Percentiles rank a stretch among this genome's conserved stretches.
Conservation (phyloP, 2,888 invertebrate genomes). For the Mongoloraphidia duomilia region DNA sequence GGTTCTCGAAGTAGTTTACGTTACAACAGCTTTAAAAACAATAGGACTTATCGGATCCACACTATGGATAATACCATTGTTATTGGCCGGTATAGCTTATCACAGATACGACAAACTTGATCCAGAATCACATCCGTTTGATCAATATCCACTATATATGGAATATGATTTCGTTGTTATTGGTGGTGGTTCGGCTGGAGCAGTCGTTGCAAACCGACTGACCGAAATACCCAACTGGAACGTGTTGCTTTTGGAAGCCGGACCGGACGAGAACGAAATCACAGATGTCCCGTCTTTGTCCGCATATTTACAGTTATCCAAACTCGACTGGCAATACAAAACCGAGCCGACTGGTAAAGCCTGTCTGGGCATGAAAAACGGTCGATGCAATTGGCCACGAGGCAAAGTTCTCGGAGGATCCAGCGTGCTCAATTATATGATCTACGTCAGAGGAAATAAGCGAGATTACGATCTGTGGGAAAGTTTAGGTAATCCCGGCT, state of each 20-base stretch:
- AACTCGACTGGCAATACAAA: constrained; percentile 82
- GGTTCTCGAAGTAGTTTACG: constrained; percentile 59
- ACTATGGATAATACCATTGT: constrained; percentile 69
- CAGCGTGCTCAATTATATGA: constrained; percentile 78
- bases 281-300: constrained; percentile 77
- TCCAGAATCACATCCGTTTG: constrained; percentile 62
- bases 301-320: constrained; percentile 72
- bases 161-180: constrained; percentile 77
- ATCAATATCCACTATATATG: constrained; percentile 47
- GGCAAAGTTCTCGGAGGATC: constrained; percentile 84
- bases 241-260: constrained; percentile 67
- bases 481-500: constrained; percentile 62
- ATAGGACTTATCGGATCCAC: constrained; percentile 62
- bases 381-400: constrained; percentile 76
- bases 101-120: constrained; percentile 68
- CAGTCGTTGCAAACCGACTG: constrained; percentile 70
- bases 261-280: constrained; percentile 77
- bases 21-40: constrained; percentile 66
- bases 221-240: constrained; percentile 65
- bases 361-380: constrained; percentile 69
- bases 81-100: constrained; percentile 68
- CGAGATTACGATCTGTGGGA: constrained; percentile 87
- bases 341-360: constrained; percentile 70
- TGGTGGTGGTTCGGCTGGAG: constrained; percentile 81
- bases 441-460: constrained; percentile 71